phyloP scores from a whole-genome alignment of 2,888 invertebrate genomes.

The Synergus laeviventris region DNA sequence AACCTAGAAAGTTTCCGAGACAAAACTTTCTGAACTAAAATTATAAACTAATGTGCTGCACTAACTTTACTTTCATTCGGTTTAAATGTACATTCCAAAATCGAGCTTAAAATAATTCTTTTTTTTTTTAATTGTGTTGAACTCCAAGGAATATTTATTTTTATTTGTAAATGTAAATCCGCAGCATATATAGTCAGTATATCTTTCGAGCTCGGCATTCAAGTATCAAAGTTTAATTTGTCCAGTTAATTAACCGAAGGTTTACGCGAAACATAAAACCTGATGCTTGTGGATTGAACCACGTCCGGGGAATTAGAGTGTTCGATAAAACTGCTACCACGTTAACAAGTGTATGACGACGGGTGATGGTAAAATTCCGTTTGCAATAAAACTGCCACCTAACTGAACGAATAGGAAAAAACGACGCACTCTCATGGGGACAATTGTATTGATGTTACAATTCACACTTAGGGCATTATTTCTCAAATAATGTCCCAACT shows the following conservation, averaged over 20 bases:
- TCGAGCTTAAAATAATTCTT: not conserved
- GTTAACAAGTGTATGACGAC: constrained; percentile 50
- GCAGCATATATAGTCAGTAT: constrained; percentile 2
- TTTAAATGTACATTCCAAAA: not conserved
- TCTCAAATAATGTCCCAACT: no score
- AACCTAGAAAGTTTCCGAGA: not conserved
- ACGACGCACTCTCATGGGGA: not conserved
- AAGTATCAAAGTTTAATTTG: constrained; percentile 37
- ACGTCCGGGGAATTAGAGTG: constrained; percentile 39
- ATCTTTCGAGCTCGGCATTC: constrained; percentile 21
- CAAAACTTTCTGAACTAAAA: no score
- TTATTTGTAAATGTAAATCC: constrained; percentile 10
- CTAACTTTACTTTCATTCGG: not conserved
- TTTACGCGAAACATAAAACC: constrained; percentile 37
- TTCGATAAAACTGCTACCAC: constrained; percentile 41
- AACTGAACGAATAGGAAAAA: constrained; percentile 23
- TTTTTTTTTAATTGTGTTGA: not conserved
- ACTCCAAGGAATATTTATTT: not conserved
- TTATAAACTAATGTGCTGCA: no score
- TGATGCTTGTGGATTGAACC: constrained; percentile 38
- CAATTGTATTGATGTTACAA: not conserved
- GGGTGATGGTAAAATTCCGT: constrained; percentile 48
- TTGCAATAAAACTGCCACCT: constrained; percentile 45
- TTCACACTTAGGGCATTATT: not conserved
- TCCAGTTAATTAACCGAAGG: constrained; percentile 27